Percentiles rank a stretch among this genome's conserved stretches.
Conservation (phyloP, 2,113 vertebrate genomes). For the Benitochromis conjunctus region DNA sequence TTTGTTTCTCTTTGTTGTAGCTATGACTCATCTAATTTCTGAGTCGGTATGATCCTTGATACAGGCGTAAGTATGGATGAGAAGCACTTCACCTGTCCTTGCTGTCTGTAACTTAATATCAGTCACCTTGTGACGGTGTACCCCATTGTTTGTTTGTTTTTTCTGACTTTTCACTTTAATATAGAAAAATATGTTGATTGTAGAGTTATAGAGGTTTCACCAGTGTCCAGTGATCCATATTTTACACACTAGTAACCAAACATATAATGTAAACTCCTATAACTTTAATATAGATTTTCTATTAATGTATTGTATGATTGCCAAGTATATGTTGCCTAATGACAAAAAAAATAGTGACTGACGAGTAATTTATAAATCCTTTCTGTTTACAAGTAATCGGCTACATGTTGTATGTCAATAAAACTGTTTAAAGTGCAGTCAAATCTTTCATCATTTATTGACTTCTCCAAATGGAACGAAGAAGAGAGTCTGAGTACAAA, state of each 20-base stretch:
- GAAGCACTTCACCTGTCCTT: neutral
- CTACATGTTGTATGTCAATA: neutral
- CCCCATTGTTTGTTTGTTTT: neutral
- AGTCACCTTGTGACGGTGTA: neutral
- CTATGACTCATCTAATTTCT: conserved; percentile 8
- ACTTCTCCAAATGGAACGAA: neutral
- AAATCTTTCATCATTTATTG: neutral
- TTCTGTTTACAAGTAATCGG: neutral
- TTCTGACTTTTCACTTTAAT: neutral
- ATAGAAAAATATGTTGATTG: neutral
- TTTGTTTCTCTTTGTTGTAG: neutral
- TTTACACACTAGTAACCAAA: neutral
- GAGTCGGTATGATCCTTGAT: neutral
- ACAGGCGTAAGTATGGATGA: neutral
- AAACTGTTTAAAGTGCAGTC: neutral
- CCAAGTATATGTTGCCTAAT: neutral
- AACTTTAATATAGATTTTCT: neutral
- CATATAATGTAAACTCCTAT: neutral
- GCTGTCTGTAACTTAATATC: conserved; percentile 27
- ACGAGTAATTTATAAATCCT: neutral
- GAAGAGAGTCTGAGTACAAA: neutral
- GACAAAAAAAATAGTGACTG: neutral
- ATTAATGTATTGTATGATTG: neutral
- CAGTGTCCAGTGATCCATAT: neutral
- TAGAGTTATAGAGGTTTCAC: neutral